These are phyloP conservation scores for Phyto melanocephala DNA, from an alignment of 2,888 invertebrate species.

Conservation along the genomic window DNA sequence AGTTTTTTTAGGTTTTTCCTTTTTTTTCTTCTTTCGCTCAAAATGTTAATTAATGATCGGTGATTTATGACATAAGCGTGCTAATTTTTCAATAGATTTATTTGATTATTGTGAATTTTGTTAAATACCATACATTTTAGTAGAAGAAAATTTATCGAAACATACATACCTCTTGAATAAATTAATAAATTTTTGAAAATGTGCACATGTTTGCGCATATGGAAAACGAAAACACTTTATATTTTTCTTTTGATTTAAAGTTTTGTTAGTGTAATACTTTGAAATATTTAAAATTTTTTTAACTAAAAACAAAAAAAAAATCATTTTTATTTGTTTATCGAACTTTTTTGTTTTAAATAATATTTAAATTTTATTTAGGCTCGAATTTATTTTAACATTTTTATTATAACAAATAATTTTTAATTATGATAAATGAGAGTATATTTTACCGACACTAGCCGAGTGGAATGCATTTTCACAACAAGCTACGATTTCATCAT, in stretches of 20 bases:
- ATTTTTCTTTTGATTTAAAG: too few relatives aligned
- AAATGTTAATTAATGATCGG: slow-evolving; percentile 50
- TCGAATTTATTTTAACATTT: too few relatives aligned
- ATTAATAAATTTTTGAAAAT: slow-evolving; percentile 12
- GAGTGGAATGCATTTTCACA: too few relatives aligned
- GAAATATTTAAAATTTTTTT: not conserved
- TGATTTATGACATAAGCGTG: slow-evolving; percentile 62
- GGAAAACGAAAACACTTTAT: not conserved
- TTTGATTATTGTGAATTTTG: not conserved
- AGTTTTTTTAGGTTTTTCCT: slow-evolving; percentile 40
- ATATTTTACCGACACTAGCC: too few relatives aligned
- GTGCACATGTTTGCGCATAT: not conserved
- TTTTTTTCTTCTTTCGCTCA: not conserved
- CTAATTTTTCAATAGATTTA: slow-evolving; percentile 53
- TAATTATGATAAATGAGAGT: too few relatives aligned
- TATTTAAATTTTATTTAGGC: too few relatives aligned
- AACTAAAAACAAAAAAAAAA: too few relatives aligned
- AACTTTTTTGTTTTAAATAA: too few relatives aligned
- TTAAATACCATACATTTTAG: slow-evolving; percentile 10
- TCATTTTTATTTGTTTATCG: too few relatives aligned
- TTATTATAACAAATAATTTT: too few relatives aligned
- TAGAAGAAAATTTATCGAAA: slow-evolving; percentile 21
- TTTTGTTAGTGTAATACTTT: not conserved
- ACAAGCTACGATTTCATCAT: too few relatives aligned
- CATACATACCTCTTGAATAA: slow-evolving; percentile 42